Evolutionary conservation across 2,113 vertebrate genomes (phyloP).

Genomic region (Phalacrocorax carbo): DNA sequence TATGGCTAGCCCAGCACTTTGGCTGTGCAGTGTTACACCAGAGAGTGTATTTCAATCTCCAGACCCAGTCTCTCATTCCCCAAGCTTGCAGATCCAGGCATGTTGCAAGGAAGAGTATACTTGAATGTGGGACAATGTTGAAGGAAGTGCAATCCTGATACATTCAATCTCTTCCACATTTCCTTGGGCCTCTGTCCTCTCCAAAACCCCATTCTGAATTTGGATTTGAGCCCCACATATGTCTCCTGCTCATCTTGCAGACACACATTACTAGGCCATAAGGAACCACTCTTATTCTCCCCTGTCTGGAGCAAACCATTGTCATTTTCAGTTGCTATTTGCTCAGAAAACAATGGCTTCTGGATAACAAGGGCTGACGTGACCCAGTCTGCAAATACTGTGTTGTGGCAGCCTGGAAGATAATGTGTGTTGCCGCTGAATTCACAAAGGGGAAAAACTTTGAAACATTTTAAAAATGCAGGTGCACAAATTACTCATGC

Average conservation of each 20-base stretch:
- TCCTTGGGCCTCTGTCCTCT: background rate
- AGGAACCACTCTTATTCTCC: background rate
- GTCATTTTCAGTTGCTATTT: slow-evolving; percentile 56
- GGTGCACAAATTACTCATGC: slow-evolving; percentile 84
- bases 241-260: background rate
- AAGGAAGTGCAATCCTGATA: background rate
- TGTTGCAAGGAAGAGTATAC: background rate
- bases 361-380: slow-evolving; percentile 60
- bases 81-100: background rate
- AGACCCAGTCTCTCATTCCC: background rate
- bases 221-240: background rate
- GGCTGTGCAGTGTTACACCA: background rate
- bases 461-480: slow-evolving; percentile 85
- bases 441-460: slow-evolving; percentile 76
- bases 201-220: background rate
- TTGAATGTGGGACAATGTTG: background rate
- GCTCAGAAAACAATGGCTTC: slow-evolving; percentile 61
- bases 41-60: background rate
- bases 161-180: background rate
- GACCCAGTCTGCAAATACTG: slow-evolving; percentile 70
- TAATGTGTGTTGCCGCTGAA: slow-evolving; percentile 69
- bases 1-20: slow-evolving; percentile 12
- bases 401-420: slow-evolving; percentile 73
- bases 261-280: background rate
- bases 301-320: background rate